These are phyloP conservation scores for Esox niger DNA, from an alignment of 2,113 vertebrate species.

Conservation along the genomic window DNA sequence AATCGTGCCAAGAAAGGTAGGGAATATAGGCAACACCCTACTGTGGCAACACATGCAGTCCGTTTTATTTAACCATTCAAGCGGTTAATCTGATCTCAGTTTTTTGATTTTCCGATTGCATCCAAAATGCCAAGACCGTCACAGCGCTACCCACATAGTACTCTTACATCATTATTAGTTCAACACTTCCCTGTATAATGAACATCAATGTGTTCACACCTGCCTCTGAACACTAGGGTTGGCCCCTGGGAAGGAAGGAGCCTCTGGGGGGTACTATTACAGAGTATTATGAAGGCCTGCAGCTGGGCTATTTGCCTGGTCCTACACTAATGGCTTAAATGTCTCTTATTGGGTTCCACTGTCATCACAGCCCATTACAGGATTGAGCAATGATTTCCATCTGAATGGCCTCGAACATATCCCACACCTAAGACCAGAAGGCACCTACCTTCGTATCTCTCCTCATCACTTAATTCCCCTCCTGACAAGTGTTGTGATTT, in stretches of 20 bases:
- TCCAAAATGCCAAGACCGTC: too few species aligned
- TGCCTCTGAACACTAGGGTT: too few species aligned
- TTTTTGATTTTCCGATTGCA: too few species aligned
- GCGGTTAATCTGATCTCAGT: too few species aligned
- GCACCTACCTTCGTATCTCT: slow-evolving; percentile 9
- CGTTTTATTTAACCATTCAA: too few species aligned
- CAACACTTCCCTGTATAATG: not conserved
- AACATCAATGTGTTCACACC: too few species aligned
- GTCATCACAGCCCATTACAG: slow-evolving; percentile 33
- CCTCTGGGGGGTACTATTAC: not conserved
- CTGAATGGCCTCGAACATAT: not conserved
- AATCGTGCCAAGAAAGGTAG: too few species aligned
- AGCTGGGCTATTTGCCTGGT: too few species aligned
- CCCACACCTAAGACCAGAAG: not conserved
- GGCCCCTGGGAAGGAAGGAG: not conserved
- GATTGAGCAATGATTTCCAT: slow-evolving; percentile 6
- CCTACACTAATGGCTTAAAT: slow-evolving; percentile 36
- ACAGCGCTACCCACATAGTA: too few species aligned
- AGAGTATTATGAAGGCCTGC: not conserved
- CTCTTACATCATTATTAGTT: not conserved
- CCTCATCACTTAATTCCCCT: slow-evolving; percentile 24
- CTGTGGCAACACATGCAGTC: too few species aligned
- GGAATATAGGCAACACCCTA: too few species aligned
- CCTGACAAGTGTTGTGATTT: not conserved
- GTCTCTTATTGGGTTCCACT: slow-evolving; percentile 30